A percentile compares a stretch with the other conserved stretches of the same genome.
phyloP scores from a whole-genome alignment of 1,140 invertebrate genomes.

The Caenorhabditis inopinata region DNA sequence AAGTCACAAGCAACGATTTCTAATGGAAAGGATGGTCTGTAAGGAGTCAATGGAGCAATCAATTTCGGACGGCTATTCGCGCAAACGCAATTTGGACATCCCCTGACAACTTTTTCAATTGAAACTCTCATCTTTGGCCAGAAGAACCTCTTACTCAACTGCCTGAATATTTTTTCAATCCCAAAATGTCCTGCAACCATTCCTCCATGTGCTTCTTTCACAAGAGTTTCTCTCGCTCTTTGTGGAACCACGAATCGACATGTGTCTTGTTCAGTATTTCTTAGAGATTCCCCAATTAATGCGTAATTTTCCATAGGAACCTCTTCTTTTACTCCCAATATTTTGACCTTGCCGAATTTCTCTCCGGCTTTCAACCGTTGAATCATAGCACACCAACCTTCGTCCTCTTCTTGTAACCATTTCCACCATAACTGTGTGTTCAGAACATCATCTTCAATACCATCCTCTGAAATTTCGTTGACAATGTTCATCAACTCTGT shows the following conservation, averaged over 20 bases:
- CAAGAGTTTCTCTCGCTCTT: neutral
- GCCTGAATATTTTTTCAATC: neutral
- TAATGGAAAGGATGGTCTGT: neutral
- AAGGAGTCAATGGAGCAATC: neutral
- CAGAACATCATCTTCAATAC: neutral
- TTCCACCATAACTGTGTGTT: neutral
- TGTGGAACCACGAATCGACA: neutral
- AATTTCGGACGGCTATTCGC: neutral
- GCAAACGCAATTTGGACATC: neutral
- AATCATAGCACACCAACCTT: neutral
- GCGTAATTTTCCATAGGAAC: neutral
- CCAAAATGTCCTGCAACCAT: constrained; percentile 6
- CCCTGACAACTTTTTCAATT: neutral
- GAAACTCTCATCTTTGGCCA: neutral
- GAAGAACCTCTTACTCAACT: neutral
- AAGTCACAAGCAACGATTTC: constrained; percentile 29
- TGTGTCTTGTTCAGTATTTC: neutral
- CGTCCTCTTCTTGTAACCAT: neutral
- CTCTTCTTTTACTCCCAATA: neutral
- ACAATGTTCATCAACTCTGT: neutral
- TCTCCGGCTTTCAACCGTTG: neutral
- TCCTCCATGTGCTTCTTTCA: neutral
- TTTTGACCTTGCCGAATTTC: too few species aligned
- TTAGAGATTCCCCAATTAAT: neutral
- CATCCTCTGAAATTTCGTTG: too few species aligned